Conservation (phyloP, 2,113 vertebrate species). For the Psophia crepitans region DNA sequence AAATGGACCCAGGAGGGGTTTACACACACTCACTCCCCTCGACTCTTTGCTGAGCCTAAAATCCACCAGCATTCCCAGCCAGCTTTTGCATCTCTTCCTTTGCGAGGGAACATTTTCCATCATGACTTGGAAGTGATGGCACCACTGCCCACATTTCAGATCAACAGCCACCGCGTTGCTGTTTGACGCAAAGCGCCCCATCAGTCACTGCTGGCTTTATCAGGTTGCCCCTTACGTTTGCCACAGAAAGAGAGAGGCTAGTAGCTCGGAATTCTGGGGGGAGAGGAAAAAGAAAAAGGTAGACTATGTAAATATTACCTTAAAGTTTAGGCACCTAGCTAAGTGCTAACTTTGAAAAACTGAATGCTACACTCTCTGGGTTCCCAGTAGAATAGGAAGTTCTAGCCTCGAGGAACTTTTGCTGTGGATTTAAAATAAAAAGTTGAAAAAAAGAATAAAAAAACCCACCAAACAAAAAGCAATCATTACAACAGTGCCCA, state of each 20-base stretch:
- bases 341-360: background rate
- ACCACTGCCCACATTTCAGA: background rate
- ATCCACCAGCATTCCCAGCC: background rate
- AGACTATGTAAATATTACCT: background rate
- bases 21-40: fast-evolving
- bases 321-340: background rate
- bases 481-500: background rate
- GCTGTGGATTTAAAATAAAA: background rate
- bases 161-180: background rate
- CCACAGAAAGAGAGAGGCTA: background rate
- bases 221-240: background rate
- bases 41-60: background rate
- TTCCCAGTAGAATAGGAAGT: background rate
- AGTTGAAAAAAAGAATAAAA: background rate
- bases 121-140: background rate
- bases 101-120: background rate
- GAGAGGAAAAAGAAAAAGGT: background rate
- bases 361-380: fast-evolving
- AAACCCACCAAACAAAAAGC: background rate
- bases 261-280: background rate
- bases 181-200: background rate
- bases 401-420: background rate
- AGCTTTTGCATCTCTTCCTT: background rate
- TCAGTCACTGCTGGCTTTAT: background rate
- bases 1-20: fast-evolving